A percentile compares a stretch with the other conserved stretches of the same genome.
These are phyloP conservation scores for Spheniscus humboldti DNA, from an alignment of 2,797 vertebrate genomes.

Conservation along the genomic window DNA sequence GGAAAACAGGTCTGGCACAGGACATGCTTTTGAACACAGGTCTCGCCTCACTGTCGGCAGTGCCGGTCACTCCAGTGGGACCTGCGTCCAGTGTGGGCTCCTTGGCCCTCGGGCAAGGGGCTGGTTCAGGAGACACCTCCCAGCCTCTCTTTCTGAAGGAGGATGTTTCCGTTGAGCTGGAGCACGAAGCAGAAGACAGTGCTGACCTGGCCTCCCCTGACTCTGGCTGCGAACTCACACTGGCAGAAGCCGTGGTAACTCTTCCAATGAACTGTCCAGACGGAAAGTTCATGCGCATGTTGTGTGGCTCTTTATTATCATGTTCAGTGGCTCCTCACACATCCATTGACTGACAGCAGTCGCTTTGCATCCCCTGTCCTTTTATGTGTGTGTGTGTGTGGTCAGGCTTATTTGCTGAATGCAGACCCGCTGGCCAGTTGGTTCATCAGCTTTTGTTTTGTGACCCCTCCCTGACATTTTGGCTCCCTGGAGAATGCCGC, in stretches of 20 bases:
- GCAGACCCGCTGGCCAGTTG: slow-evolving; percentile 43
- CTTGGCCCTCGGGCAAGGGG: background rate
- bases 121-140: background rate
- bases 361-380: slow-evolving; percentile 70
- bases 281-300: slow-evolving; percentile 72
- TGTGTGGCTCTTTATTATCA: slow-evolving; percentile 68
- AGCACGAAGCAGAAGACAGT: slow-evolving; percentile 34
- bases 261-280: slow-evolving; percentile 55
- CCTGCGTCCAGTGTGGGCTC: background rate
- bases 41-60: background rate
- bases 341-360: slow-evolving; percentile 65
- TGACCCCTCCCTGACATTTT: background rate
- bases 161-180: background rate
- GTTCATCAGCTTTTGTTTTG: slow-evolving; percentile 66
- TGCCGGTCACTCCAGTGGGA: background rate
- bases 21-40: background rate
- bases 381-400: slow-evolving; percentile 62
- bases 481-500: slow-evolving; percentile 49
- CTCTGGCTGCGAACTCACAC: slow-evolving; percentile 76
- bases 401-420: slow-evolving; percentile 65
- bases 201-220: slow-evolving; percentile 67
- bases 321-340: slow-evolving; percentile 67
- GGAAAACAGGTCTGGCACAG: background rate
- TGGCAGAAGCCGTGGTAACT: slow-evolving; percentile 78
- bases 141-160: slow-evolving; percentile 19